Evolutionary conservation across 2,797 vertebrate species (phyloP).

Genomic region (Macropus fuliginosus): DNA sequence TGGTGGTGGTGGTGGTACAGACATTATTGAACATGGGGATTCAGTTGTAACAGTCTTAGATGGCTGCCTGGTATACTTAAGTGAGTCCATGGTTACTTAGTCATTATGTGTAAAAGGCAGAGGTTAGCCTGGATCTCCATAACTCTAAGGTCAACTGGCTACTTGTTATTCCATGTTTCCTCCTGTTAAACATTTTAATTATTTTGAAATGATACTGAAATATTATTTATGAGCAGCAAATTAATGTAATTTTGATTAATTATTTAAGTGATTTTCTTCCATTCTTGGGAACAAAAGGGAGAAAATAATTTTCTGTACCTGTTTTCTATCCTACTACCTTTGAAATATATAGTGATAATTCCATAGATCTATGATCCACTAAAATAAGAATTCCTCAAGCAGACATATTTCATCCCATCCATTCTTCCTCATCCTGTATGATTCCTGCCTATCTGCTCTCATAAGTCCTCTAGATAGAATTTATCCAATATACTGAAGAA

Average conservation of each 20-base stretch:
- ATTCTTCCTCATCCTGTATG: neutral
- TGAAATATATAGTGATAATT: neutral
- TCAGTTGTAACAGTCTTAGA: neutral
- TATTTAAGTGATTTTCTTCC: neutral
- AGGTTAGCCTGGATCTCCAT: neutral
- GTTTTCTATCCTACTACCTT: neutral
- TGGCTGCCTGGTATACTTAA: neutral
- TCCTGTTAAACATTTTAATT: neutral
- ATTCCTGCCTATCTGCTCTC: neutral
- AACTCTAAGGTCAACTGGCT: neutral
- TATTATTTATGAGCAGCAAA: neutral
- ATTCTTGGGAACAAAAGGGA: neutral
- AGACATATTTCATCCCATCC: neutral
- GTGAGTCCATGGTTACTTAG: neutral
- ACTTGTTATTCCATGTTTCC: neutral
- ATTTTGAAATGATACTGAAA: neutral
- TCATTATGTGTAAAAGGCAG: neutral
- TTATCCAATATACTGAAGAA: neutral
- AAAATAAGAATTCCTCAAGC: neutral
- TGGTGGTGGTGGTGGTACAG: neutral
- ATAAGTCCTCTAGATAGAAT: neutral
- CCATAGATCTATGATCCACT: neutral
- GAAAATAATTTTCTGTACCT: neutral
- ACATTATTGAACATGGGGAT: neutral
- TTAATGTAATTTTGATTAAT: neutral